Percentiles rank a stretch among this genome's conserved stretches.
Evolutionary conservation across 2,888 invertebrate genomes (phyloP).

Genomic region (Nomada fabriciana): DNA sequence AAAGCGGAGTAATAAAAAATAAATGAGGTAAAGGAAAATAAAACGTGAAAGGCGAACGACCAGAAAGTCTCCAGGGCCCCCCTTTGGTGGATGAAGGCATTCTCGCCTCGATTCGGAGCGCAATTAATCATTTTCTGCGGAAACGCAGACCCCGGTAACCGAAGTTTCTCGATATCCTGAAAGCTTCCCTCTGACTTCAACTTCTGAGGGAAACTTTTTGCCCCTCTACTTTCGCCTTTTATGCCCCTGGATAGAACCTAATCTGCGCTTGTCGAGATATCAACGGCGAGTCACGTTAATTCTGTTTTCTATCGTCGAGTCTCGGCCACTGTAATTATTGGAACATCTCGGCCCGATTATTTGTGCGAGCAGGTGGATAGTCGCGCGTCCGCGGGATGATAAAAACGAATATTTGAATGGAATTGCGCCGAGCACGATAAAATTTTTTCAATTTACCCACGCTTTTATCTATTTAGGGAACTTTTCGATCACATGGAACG

Average conservation of each 20-base stretch:
- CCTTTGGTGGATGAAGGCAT: slow-evolving; percentile 63
- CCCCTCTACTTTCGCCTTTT: slow-evolving; percentile 37
- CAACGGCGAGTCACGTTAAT: slow-evolving; percentile 62
- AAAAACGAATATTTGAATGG: slow-evolving; percentile 49
- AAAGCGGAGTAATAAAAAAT: slow-evolving; percentile 29
- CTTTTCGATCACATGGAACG: slow-evolving; percentile 22
- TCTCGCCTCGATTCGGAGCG: slow-evolving; percentile 69
- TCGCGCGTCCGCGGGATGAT: slow-evolving; percentile 40
- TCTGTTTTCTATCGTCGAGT: slow-evolving; percentile 53
- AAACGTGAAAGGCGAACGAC: slow-evolving; percentile 48
- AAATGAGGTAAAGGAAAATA: background rate
- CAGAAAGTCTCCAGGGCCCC: slow-evolving; percentile 45
- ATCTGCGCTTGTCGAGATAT: slow-evolving; percentile 62
- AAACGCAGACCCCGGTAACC: slow-evolving; percentile 67
- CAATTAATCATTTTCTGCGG: slow-evolving; percentile 74
- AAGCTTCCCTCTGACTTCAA: slow-evolving; percentile 73
- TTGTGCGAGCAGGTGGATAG: slow-evolving; percentile 26
- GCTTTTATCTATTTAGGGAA: slow-evolving; percentile 13
- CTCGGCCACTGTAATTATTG: slow-evolving; percentile 59
- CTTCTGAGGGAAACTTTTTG: slow-evolving; percentile 66
- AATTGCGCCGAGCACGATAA: slow-evolving; percentile 31
- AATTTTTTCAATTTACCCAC: slow-evolving; percentile 43
- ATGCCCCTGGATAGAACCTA: slow-evolving; percentile 55
- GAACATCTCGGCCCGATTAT: slow-evolving; percentile 56
- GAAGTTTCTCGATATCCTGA: slow-evolving; percentile 78